Evolutionary conservation across 2,888 invertebrate genomes (phyloP), one percentile per base, ranked within the genome.

Genomic region (Drosophila heteroneura): DNA sequence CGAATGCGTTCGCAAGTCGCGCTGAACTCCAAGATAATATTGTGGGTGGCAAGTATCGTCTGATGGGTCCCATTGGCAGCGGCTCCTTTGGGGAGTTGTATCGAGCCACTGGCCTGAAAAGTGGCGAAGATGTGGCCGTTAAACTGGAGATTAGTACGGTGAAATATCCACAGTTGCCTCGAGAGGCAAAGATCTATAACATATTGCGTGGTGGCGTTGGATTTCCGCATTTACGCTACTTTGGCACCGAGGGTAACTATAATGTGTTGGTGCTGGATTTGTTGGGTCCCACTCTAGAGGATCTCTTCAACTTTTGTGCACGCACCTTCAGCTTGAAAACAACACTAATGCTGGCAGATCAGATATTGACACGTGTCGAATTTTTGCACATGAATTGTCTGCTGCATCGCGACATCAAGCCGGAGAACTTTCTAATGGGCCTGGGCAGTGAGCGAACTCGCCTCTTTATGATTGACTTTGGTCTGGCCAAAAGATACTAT

Each of bases 341-440:
- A 0, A 83, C 80, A 0, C 35, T 90, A 5, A 76, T 87, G 88
- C 70, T 87, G 57, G 87, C 81, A 4, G 85, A 83, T 52, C 87
- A 87, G 58, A 79, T 87, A 26, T 53, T 87, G 41, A 30, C 65
- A 1, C 83, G 87, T 2, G 76, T 87, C 5, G 86, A 90, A 49
- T 78, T 64, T 14, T 14, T 87, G 32, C 87, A 87, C n/a, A 54
- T 72, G 52, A 76, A 80, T 30, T 74, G 74, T 10, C 41, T 83
- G 32, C 41, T 90, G 12, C 87, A 87, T 66, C 85, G 87, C 6
- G 87, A 87, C 49, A 88, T 87, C n/a, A 87, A 87, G 66, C 90
- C 87, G 10, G 90, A 87, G 9, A 87, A 87, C 49, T 88, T 87
- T 19, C 67, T 87, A 0, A 83, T 87, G 81, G 87, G 87, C 2